Evolutionary conservation across 2,113 vertebrate genomes (phyloP).

Genomic region (Rhagologus leucostigma): DNA sequence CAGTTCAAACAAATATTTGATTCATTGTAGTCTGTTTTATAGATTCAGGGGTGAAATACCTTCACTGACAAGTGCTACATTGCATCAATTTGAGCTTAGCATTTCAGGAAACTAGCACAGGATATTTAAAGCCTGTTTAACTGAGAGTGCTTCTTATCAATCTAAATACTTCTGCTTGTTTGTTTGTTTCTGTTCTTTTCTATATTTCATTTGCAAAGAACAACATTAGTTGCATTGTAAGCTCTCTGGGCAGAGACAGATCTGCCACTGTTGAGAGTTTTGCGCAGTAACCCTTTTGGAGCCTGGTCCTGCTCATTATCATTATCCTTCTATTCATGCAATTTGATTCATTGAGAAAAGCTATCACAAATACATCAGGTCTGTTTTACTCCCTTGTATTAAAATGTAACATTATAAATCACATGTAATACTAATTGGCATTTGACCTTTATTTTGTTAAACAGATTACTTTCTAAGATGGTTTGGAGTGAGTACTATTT

Average conservation of each 20-base stretch:
- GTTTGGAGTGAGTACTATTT: neutral
- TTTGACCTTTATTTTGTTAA: constrained; percentile 30
- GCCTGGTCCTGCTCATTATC: neutral
- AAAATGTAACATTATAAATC: neutral
- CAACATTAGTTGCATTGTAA: neutral
- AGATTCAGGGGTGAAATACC: neutral
- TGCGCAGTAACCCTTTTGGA: neutral
- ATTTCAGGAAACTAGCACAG: neutral
- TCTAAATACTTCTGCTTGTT: neutral
- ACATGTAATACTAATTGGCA: neutral
- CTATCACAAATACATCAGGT: neutral
- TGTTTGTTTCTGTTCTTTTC: neutral
- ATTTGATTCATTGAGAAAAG: neutral
- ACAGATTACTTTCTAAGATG: constrained; percentile 11
- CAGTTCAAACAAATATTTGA: neutral
- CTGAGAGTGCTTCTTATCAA: neutral
- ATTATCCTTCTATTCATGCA: neutral
- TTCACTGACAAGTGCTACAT: neutral
- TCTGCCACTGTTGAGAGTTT: neutral
- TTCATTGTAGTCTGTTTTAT: neutral
- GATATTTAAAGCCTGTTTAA: neutral
- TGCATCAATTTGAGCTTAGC: neutral
- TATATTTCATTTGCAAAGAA: neutral
- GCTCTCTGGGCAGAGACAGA: neutral
- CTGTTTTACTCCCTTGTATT: neutral